Evolutionary conservation across 2,888 invertebrate genomes (phyloP), one percentile per base, ranked within the genome.

Genomic region (Amphipyra tragopoginis): DNA sequence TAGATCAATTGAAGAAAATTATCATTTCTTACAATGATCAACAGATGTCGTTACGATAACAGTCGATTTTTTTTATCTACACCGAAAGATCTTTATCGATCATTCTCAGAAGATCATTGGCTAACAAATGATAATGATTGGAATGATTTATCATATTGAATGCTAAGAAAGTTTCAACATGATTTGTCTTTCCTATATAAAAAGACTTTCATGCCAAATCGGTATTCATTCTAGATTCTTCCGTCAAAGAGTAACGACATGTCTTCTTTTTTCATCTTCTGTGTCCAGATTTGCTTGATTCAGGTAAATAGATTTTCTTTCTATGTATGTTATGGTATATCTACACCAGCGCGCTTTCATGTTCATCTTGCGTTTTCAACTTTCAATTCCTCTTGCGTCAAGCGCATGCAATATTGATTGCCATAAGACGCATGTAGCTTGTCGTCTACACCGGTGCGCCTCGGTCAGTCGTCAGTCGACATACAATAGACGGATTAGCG

Each of bases 281-380:
- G 58, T 53, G 7, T 72, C 42, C 63, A 69, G 5, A 48, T 72
- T 33, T 59, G 54, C 13, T 51, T 72, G 0, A 14, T 67, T 0
- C 75, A 77, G 69, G 77, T 77, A 38, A 2, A 45, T 55, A 29
- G 29, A 0, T 14, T n/a, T 34, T 42, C 6, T 1, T 26, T 39
- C n/a, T n/a, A n/a, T n/a, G n/a, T n/a, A n/a, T n/a, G n/a, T n/a
- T n/a, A n/a, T n/a, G n/a, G n/a, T n/a, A n/a, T n/a, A n/a, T n/a
- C n/a, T n/a, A n/a, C n/a, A n/a, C n/a, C n/a, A n/a, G n/a, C n/a
- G n/a, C n/a, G n/a, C n/a, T n/a, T n/a, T n/a, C n/a, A n/a, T n/a
- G n/a, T n/a, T n/a, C n/a, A n/a, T n/a, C n/a, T n/a, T n/a, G n/a
- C n/a, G n/a, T n/a, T n/a, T n/a, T n/a, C n/a, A n/a, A n/a, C n/a